Conservation (phyloP, 1,140 invertebrate species). For the Pararge aegeria region DNA sequence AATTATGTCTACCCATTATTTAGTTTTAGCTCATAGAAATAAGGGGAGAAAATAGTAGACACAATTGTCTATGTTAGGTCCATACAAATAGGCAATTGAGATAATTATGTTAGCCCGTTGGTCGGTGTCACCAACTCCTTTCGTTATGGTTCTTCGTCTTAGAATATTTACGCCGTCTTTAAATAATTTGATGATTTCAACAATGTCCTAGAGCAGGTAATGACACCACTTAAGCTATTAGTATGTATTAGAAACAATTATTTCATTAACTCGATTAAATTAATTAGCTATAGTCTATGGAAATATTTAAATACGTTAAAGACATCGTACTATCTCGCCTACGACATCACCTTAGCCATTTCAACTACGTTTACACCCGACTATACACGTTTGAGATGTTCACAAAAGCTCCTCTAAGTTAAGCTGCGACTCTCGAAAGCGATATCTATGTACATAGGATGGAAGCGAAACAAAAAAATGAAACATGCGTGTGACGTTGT, state of each 20-base stretch:
- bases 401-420: constrained; percentile 16
- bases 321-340: constrained; percentile 68
- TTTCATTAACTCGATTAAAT: constrained; percentile 29
- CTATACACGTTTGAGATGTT: constrained; percentile 43
- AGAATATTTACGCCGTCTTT: too few relatives aligned
- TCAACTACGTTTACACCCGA: constrained; percentile 37
- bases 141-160: too few relatives aligned
- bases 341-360: constrained; percentile 52
- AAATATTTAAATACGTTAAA: constrained; percentile 73
- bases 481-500: constrained; percentile 68
- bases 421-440: constrained; percentile 36
- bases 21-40: too few relatives aligned
- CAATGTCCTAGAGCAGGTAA: constrained; percentile 9
- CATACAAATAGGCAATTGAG: too few relatives aligned
- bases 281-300: constrained; percentile 47
- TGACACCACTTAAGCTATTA: constrained; percentile 22
- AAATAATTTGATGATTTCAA: too few relatives aligned
- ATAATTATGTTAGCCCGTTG: too few relatives aligned
- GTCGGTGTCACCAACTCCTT: too few relatives aligned
- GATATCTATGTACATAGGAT: constrained; percentile 57
- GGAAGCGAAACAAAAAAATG: constrained; percentile 58
- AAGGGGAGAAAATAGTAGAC: too few relatives aligned
- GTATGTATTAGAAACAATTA: constrained; percentile 31
- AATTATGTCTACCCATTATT: too few relatives aligned
- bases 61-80: too few relatives aligned